phyloP scores from a whole-genome alignment of 2,113 vertebrate genomes.

The Dasyprocta punctata region DNA sequence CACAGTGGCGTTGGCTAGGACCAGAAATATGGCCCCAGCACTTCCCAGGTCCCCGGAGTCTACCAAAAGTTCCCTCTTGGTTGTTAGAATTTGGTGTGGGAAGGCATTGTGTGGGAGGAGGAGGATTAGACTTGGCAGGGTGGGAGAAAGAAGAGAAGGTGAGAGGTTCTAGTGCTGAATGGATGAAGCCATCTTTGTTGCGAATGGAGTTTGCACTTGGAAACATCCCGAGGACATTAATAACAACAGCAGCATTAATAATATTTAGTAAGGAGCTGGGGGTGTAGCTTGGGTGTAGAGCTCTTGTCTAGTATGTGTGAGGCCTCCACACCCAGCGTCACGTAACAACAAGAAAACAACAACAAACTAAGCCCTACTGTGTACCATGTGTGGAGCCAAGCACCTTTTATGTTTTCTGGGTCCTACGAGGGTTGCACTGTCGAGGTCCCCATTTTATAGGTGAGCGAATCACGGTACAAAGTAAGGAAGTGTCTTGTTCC shows the following conservation, averaged over 20 bases:
- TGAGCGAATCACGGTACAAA: not conserved
- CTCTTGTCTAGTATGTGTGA: not conserved
- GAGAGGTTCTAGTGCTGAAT: not conserved
- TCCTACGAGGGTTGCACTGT: not conserved
- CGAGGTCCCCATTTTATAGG: not conserved
- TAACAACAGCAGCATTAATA: not conserved
- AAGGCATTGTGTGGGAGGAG: not conserved
- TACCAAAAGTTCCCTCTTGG: not conserved
- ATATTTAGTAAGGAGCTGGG: not conserved
- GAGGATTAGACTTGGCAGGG: too few relatives aligned
- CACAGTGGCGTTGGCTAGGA: not conserved
- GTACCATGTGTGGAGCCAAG: not conserved
- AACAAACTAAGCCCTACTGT: not conserved
- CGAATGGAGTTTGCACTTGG: not conserved
- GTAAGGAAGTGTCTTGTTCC: not conserved
- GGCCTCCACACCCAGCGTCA: not conserved
- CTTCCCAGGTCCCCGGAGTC: not conserved
- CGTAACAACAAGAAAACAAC: not conserved
- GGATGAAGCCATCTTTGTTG: not conserved
- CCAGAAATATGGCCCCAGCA: not conserved
- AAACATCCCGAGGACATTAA: not conserved
- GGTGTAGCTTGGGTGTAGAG: not conserved
- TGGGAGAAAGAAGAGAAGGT: not conserved
- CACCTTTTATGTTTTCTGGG: not conserved
- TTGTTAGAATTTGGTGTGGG: not conserved